Conservation (phyloP, 2,113 vertebrate species). For the Corydoras maculifer region DNA sequence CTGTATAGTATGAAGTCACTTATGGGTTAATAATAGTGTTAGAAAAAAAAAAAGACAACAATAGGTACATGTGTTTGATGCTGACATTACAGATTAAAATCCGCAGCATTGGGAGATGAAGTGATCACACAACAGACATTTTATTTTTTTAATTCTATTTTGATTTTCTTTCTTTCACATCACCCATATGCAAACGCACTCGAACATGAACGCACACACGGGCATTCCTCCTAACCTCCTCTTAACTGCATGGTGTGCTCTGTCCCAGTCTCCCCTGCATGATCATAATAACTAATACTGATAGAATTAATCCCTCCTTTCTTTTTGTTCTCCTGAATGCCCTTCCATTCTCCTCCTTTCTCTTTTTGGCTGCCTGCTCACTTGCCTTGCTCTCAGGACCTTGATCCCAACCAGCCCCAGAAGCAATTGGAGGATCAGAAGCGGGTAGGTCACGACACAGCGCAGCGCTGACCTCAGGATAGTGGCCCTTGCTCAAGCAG, state of each 20-base stretch:
- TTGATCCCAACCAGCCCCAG: constrained; percentile 88
- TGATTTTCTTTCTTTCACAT: too few relatives aligned
- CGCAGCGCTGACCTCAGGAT: neutral
- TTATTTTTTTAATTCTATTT: too few relatives aligned
- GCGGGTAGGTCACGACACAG: constrained; percentile 81
- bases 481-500: neutral
- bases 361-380: constrained; percentile 59
- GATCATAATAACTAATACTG: constrained; percentile 61
- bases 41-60: too few relatives aligned
- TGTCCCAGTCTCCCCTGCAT: constrained; percentile 53
- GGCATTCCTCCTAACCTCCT: constrained; percentile 41
- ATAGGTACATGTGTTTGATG: too few relatives aligned
- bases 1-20: too few relatives aligned
- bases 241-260: constrained; percentile 58
- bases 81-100: too few relatives aligned
- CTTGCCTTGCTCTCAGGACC: constrained; percentile 77
- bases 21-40: too few relatives aligned
- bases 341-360: constrained; percentile 13
- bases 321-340: constrained; percentile 36
- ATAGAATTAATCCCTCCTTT: constrained; percentile 58
- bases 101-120: too few relatives aligned
- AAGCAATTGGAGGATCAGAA: constrained; percentile 96
- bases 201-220: neutral
- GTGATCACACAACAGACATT: too few relatives aligned
- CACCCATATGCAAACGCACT: constrained; percentile 17